Conservation (phyloP, 2,113 vertebrate species). For the Paedocypris sp. region DNA sequence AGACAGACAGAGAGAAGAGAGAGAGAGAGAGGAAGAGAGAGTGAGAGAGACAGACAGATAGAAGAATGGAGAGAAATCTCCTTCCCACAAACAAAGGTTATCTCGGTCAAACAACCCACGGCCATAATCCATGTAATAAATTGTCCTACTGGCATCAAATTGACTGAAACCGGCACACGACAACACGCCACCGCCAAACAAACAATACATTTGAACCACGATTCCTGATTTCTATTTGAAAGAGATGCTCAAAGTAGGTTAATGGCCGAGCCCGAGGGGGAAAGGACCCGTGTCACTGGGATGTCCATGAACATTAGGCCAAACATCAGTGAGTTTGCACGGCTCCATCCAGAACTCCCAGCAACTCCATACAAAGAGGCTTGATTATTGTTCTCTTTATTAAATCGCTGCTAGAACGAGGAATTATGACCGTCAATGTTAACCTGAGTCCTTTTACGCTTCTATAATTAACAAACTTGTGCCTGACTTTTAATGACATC, state of each 20-base stretch:
- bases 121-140: conserved; percentile 26
- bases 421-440: too few relatives aligned
- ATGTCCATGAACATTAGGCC: conserved; percentile 21
- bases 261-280: conserved; percentile 32
- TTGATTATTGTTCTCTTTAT: neutral
- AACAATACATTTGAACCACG: conserved; percentile 8
- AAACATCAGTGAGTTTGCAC: conserved; percentile 7
- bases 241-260: conserved; percentile 34
- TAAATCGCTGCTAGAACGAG: neutral
- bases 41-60: too few relatives aligned
- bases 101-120: conserved; percentile 5
- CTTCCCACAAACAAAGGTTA: conserved; percentile 21
- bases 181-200: neutral
- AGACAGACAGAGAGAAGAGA: too few relatives aligned
- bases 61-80: too few relatives aligned
- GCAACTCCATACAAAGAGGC: neutral
- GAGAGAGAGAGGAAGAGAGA: too few relatives aligned
- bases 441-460: too few relatives aligned
- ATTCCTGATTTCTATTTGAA: conserved; percentile 13
- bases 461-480: too few relatives aligned
- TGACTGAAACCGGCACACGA: neutral
- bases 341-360: neutral
- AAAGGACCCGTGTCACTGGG: conserved; percentile 17
- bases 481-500: too few relatives aligned
- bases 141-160: conserved; percentile 17